Percentiles rank a stretch among this genome's conserved stretches.
Conservation (phyloP, 1,140 invertebrate genomes). For the Calephelis virginiensis region DNA sequence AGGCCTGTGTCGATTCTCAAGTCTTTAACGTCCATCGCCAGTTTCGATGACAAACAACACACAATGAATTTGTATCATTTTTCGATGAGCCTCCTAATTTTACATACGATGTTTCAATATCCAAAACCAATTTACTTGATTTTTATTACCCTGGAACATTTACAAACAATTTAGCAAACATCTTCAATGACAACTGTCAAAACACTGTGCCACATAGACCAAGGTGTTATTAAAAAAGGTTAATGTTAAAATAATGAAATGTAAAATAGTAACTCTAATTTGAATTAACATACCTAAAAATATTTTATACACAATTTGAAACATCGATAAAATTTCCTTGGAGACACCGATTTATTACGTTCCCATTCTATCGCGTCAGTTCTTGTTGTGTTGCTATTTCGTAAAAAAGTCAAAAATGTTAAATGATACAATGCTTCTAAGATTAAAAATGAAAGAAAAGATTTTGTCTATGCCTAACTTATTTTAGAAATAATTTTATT, state of each 20-base stretch:
- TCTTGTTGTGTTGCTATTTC: conserved; percentile 36
- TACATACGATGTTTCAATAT: conserved; percentile 18
- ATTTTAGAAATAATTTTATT: no score
- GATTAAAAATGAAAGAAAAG: neutral
- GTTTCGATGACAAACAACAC: conserved; percentile 26
- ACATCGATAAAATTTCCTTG: conserved; percentile 76
- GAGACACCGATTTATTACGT: conserved; percentile 75
- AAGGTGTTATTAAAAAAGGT: conserved; percentile 26
- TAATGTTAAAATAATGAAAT: conserved; percentile 11
- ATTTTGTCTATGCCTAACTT: neutral
- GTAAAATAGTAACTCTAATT: neutral
- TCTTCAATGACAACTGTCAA: conserved; percentile 71
- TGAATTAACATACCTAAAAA: conserved; percentile 41
- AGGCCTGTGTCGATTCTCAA: conserved; percentile 52
- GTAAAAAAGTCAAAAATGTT: neutral
- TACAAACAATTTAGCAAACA: conserved; percentile 65
- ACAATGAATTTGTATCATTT: conserved; percentile 45
- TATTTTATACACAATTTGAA: conserved; percentile 43
- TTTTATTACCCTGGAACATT: conserved; percentile 55
- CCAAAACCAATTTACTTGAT: conserved; percentile 12
- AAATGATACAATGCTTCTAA: neutral
- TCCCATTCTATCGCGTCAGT: conserved; percentile 49
- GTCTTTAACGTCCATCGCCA: conserved; percentile 71
- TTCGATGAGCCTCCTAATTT: conserved; percentile 35
- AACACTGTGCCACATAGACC: conserved; percentile 73